Conservation (phyloP, 1,140 invertebrate genomes). For the Orchesella cincta region DNA sequence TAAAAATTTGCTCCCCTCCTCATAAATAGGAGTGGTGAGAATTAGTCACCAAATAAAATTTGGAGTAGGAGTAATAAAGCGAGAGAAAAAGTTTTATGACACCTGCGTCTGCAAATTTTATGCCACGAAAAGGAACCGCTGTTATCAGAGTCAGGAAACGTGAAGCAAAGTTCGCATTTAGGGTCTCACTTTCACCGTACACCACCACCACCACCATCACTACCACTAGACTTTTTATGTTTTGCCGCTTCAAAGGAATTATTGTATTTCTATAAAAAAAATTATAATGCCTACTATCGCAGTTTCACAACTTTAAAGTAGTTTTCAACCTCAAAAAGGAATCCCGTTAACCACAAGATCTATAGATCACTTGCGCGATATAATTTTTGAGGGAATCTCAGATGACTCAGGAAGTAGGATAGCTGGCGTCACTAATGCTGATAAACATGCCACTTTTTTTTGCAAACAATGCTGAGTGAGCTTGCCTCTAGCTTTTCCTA, state of each 20-base stretch:
- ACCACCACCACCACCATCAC: too few species aligned
- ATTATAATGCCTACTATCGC: background rate
- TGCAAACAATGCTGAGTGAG: background rate
- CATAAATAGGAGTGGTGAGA: slow-evolving; percentile 1
- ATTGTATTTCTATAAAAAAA: background rate
- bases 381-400: background rate
- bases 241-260: too few species aligned
- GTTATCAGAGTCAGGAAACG: too few species aligned
- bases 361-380: too few species aligned
- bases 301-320: too few species aligned
- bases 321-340: too few species aligned
- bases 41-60: slow-evolving; percentile 11
- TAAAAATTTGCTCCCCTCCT: background rate
- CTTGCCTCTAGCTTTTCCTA: background rate
- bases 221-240: too few species aligned
- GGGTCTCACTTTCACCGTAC: too few species aligned
- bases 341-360: too few species aligned
- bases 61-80: background rate
- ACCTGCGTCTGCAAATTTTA: slow-evolving; percentile 2
- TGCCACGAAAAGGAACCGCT: too few species aligned
- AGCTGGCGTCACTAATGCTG: background rate
- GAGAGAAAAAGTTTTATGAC: slow-evolving; percentile 8
- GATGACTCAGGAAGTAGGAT: background rate
- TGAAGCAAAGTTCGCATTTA: too few species aligned
- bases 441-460: slow-evolving; percentile 7